Conservation (phyloP, 2,113 vertebrate genomes). For the Indicator indicator region DNA sequence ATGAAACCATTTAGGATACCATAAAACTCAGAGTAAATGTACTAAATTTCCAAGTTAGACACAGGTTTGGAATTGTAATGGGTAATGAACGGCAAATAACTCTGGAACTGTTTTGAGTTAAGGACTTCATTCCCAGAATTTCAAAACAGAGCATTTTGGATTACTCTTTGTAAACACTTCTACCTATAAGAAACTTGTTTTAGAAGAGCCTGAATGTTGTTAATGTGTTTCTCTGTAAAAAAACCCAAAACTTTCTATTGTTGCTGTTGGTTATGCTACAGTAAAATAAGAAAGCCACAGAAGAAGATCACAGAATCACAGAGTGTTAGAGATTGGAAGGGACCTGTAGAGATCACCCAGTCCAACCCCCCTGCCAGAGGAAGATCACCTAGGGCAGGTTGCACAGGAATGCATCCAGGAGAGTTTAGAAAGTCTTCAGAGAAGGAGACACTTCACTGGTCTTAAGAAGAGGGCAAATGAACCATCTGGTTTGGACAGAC, state of each 20-base stretch:
- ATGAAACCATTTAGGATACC: not conserved
- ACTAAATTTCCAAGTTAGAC: slow-evolving; percentile 7
- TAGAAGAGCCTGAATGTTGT: not conserved
- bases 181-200: not conserved
- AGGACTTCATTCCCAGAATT: not conserved
- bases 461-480: not conserved
- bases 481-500: not conserved
- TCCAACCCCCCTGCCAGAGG: too few relatives aligned
- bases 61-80: not conserved
- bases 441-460: too few relatives aligned
- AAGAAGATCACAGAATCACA: not conserved
- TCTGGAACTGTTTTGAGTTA: not conserved
- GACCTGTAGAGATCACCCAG: too few relatives aligned
- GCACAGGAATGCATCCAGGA: too few relatives aligned
- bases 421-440: too few relatives aligned
- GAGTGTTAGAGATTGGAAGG: too few relatives aligned
- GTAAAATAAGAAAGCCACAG: not conserved
- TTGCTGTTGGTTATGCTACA: not conserved
- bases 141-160: not conserved
- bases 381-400: too few relatives aligned
- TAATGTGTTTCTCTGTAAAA: not conserved
- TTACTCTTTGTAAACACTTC: not conserved
- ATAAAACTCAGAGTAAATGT: slow-evolving; percentile 23
- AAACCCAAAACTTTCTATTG: not conserved
- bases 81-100: not conserved